Evolutionary conservation across 2,113 vertebrate genomes (phyloP).

Genomic region (Planiliza haematocheilus): DNA sequence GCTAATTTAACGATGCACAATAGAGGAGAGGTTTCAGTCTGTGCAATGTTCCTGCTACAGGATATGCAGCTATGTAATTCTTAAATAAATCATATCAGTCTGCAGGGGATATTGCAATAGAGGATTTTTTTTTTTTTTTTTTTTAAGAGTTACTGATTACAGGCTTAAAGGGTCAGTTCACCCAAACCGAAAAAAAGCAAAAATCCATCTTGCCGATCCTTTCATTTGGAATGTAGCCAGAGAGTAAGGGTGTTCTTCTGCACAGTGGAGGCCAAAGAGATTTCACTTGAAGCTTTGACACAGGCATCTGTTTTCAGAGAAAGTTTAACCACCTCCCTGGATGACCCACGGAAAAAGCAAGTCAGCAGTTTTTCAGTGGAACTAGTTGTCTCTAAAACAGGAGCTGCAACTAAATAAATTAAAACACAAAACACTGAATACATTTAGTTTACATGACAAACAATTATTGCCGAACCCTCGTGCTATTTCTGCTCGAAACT

Average conservation of each 20-base stretch:
- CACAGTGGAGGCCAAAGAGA: not conserved
- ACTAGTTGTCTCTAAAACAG: too few relatives aligned
- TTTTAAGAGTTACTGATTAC: constrained; percentile 7
- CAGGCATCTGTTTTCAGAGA: not conserved
- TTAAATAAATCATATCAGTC: not conserved
- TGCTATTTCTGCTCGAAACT: too few relatives aligned
- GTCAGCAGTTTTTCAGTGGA: not conserved
- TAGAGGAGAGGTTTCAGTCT: constrained; percentile 22
- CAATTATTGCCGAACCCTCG: too few relatives aligned
- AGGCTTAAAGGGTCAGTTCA: constrained; percentile 3
- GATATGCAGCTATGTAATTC: not conserved
- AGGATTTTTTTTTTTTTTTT: too few relatives aligned
- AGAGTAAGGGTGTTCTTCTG: not conserved
- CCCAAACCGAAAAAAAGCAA: not conserved
- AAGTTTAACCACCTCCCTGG: not conserved
- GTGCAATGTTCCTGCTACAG: not conserved
- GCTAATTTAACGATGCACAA: constrained; percentile 18
- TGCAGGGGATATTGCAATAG: not conserved
- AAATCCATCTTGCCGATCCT: too few relatives aligned
- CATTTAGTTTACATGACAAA: too few relatives aligned
- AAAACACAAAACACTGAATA: too few relatives aligned
- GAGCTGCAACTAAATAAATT: too few relatives aligned
- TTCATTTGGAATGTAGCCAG: not conserved
- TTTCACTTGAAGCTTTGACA: not conserved
- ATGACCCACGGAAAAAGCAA: not conserved